Evolutionary conservation across 2,888 invertebrate species (phyloP).

Genomic region (Cosmia trapezina): DNA sequence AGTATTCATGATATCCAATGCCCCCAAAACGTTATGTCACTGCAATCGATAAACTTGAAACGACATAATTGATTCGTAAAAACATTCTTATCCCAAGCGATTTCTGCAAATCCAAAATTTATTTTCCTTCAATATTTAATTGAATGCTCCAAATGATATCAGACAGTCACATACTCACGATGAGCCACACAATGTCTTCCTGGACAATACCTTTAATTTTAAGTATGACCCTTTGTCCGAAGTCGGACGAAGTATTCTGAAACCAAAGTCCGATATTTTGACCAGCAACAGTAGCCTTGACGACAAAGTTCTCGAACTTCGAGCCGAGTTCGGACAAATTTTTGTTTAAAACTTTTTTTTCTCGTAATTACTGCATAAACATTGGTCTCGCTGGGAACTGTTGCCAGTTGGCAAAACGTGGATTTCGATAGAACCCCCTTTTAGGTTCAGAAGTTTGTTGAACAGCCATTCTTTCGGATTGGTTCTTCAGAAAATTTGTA

Average conservation of each 20-base stretch:
- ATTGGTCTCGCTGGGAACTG: constrained; percentile 54
- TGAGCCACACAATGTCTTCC: constrained; percentile 35
- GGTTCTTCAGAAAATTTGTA: constrained; percentile 40
- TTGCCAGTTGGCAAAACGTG: constrained; percentile 41
- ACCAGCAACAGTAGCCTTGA: constrained; percentile 59
- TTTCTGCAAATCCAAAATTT: constrained; percentile 23
- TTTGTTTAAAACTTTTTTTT: constrained; percentile 55
- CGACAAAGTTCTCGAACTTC: constrained; percentile 61
- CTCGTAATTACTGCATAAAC: constrained; percentile 60
- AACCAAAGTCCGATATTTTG: constrained; percentile 60
- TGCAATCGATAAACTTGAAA: constrained; percentile 12
- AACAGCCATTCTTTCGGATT: constrained; percentile 52
- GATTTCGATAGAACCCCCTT: constrained; percentile 48
- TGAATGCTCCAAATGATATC: constrained; percentile 34
- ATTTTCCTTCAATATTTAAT: constrained; percentile 33
- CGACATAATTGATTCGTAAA: constrained; percentile 7
- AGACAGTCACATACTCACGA: constrained; percentile 34
- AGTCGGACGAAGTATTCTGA: constrained; percentile 55
- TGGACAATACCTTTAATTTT: constrained; percentile 65
- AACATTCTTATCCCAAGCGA: background rate
- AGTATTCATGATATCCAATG: background rate
- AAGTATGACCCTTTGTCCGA: constrained; percentile 52
- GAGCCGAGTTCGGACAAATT: constrained; percentile 38
- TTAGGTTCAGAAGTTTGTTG: constrained; percentile 47
- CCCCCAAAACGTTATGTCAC: background rate